A percentile compares a stretch with the other conserved stretches of the same genome.
Evolutionary conservation across 2,888 invertebrate genomes (phyloP).

Genomic region (Himalopsyche japonica): DNA sequence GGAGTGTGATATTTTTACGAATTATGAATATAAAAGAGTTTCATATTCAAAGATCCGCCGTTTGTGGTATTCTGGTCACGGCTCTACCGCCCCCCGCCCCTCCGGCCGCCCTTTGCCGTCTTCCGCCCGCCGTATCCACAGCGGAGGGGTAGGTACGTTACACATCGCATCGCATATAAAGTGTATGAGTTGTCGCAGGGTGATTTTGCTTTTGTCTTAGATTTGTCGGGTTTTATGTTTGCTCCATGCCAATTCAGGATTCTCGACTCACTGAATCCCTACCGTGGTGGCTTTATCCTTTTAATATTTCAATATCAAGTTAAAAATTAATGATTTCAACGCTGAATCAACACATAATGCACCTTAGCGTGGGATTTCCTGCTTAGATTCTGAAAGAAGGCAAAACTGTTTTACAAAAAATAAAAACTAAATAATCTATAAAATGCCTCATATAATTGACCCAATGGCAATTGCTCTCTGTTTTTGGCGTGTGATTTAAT

Average conservation of each 20-base stretch:
- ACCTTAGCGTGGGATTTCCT: no score
- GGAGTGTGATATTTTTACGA: constrained; percentile 41
- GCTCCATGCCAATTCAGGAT: background rate
- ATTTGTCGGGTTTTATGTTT: background rate
- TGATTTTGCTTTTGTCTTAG: background rate
- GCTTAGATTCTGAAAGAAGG: no score
- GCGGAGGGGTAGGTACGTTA: background rate
- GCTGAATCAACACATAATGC: no score
- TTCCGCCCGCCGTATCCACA: background rate
- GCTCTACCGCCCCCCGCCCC: constrained; percentile 3
- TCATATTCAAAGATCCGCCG: constrained; percentile 24
- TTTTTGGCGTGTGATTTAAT: no score
- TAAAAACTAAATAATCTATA: no score
- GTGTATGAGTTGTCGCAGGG: background rate
- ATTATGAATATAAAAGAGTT: constrained; percentile 40
- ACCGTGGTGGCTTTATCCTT: background rate
- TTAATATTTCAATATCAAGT: background rate
- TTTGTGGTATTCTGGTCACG: constrained; percentile 34
- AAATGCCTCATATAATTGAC: no score
- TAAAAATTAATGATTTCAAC: background rate
- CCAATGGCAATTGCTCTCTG: no score
- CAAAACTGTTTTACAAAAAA: no score
- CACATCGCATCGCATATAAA: background rate
- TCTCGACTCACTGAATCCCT: background rate
- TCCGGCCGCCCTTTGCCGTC: background rate